Conservation (phyloP, 2,888 invertebrate genomes). For the Harmothoe impar region DNA sequence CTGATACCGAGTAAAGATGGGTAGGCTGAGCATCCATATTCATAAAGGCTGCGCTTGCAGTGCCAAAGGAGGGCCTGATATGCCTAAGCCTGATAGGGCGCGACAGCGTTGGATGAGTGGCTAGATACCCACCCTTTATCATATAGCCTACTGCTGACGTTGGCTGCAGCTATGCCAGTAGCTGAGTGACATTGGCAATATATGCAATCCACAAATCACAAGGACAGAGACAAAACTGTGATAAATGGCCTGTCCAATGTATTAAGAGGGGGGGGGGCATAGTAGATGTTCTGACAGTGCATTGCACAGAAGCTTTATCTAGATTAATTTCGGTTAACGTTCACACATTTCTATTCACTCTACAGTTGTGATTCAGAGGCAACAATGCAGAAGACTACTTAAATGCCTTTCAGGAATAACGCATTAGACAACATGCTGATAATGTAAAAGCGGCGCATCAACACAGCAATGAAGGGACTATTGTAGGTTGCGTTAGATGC, state of each 20-base stretch:
- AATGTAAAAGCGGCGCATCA: too few species aligned
- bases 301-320: neutral
- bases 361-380: too few species aligned
- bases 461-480: too few species aligned
- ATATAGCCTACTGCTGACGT: neutral
- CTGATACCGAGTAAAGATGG: constrained; percentile 33
- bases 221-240: neutral
- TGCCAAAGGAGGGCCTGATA: constrained; percentile 4
- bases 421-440: too few species aligned
- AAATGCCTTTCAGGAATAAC: too few species aligned
- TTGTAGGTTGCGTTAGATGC: neutral
- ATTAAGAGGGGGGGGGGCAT: too few species aligned
- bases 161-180: neutral
- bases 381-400: too few species aligned
- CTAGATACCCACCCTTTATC: neutral
- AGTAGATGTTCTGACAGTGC: neutral
- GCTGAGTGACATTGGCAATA: neutral
- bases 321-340: neutral
- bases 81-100: neutral
- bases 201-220: neutral
- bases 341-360: neutral
- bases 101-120: neutral
- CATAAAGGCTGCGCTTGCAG: neutral
- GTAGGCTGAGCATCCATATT: constrained; percentile 36
- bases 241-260: too few species aligned